Evolutionary conservation across 2,888 invertebrate genomes (phyloP), one percentile per base, ranked within the genome.

Genomic region (Cosmorhoe ocellata): DNA sequence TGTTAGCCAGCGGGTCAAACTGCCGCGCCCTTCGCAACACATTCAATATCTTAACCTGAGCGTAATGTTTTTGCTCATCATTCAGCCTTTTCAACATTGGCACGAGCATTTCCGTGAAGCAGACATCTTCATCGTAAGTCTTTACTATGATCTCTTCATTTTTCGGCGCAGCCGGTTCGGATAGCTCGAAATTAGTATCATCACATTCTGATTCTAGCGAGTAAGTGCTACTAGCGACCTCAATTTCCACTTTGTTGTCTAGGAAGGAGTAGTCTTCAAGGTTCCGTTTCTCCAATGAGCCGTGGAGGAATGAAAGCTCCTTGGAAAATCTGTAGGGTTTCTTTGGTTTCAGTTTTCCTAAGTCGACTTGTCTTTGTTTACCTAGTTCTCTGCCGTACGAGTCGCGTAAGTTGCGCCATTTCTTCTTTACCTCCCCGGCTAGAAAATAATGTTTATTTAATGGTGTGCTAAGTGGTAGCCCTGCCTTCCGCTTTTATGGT

Each of bases 31-130:
- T 11, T 2, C 18, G n/a, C 6, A 52, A 7, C 1, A 52, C 43
- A 22, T 52, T 52, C 3, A 52, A n/a, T 14, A 52, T 51, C 32
- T 45, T 51, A 10, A 51, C 45, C 31, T 54, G 49, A 0, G 57
- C 53, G 30, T 43, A 57, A 33, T 53, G 53, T 33, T 57, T 57
- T 8, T 57, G 57, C 3, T 53, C 57, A 10, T 57, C 57, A 14
- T 53, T 57, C n/a, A 57, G 14, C 7, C 47, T 53, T 34, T 50
- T 53, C 9, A 57, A 10, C 44, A 57, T 38, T 4, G 57, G 57
- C 4, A 57, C 39, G n/a, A 57, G 18, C 53, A 57, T 57, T 37
- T 53, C 53, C 0, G 57, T 6, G 34, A 57, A 57, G n/a, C 53
- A 42, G 0, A 50, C 49, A n/a, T 56, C 56, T 24, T 53, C 53